phyloP scores from a whole-genome alignment of 23 tunicate genomes.

The Styela plicata region DNA sequence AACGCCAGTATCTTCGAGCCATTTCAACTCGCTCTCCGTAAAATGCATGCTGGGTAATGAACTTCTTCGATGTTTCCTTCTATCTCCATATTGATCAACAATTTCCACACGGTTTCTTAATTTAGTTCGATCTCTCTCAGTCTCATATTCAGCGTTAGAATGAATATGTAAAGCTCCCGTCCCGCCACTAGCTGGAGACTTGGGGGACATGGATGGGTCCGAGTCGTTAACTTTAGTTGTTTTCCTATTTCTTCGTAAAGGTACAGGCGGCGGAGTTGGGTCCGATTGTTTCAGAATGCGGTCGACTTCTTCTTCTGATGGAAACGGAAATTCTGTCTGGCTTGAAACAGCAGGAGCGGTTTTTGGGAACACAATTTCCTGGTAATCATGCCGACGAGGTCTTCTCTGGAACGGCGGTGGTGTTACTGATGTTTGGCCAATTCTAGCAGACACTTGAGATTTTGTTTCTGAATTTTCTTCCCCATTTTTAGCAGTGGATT shows the following conservation, averaged over 20 bases:
- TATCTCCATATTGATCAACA: neutral
- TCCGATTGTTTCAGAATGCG: neutral
- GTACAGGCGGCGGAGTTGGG: slow-evolving; percentile 10
- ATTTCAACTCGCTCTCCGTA: slow-evolving; percentile 28
- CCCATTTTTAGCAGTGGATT: neutral
- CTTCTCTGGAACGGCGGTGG: neutral
- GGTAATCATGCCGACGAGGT: neutral
- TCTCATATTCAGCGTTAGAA: neutral
- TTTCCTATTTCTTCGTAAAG: neutral
- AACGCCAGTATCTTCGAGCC: neutral
- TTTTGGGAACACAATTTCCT: neutral
- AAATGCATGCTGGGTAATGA: slow-evolving; percentile 17
- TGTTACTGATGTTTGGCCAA: neutral
- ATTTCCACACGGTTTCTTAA: neutral
- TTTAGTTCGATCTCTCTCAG: neutral
- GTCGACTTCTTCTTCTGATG: slow-evolving; percentile 2
- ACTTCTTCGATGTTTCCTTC: neutral
- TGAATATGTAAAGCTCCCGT: neutral
- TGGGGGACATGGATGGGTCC: neutral
- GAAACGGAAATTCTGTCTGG: slow-evolving; percentile 1
- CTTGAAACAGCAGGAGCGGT: neutral
- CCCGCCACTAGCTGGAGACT: neutral
- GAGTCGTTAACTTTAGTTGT: neutral
- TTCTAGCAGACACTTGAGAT: neutral
- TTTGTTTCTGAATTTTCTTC: neutral